A percentile compares a stretch with the other conserved stretches of the same genome.
Evolutionary conservation across 2,797 vertebrate species (phyloP).

Genomic region (Furcifer pardalis): DNA sequence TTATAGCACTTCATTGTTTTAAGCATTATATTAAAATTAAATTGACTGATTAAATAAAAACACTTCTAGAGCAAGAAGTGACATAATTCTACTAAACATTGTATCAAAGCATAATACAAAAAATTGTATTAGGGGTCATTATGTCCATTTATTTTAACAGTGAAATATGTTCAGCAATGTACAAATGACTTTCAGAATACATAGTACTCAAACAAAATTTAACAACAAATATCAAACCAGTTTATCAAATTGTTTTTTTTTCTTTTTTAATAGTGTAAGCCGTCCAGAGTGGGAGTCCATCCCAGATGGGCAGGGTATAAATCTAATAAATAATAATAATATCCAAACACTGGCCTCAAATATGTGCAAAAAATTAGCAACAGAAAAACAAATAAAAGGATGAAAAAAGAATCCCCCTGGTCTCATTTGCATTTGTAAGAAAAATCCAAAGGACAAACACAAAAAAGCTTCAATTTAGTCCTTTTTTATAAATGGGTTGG

Average conservation of each 20-base stretch:
- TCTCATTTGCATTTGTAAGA: background rate
- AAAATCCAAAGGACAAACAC: background rate
- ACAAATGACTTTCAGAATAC: background rate
- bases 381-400: background rate
- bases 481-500: background rate
- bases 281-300: no score
- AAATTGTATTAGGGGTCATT: background rate
- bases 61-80: background rate
- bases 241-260: background rate
- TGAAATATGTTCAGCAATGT: no score
- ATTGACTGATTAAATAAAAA: slow-evolving; percentile 1
- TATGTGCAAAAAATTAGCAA: background rate
- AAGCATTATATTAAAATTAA: background rate
- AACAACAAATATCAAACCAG: background rate
- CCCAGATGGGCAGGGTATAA: no score
- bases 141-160: no score
- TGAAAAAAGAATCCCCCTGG: no score
- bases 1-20: background rate
- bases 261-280: no score
- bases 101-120: background rate
- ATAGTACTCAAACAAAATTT: background rate
- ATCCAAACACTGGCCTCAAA: background rate
- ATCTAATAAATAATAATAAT: no score
- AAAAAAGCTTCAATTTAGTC: background rate
- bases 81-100: background rate